These are phyloP conservation scores for Philaenus spumarius DNA, from an alignment of 1,140 invertebrate genomes.

Conservation along the genomic window DNA sequence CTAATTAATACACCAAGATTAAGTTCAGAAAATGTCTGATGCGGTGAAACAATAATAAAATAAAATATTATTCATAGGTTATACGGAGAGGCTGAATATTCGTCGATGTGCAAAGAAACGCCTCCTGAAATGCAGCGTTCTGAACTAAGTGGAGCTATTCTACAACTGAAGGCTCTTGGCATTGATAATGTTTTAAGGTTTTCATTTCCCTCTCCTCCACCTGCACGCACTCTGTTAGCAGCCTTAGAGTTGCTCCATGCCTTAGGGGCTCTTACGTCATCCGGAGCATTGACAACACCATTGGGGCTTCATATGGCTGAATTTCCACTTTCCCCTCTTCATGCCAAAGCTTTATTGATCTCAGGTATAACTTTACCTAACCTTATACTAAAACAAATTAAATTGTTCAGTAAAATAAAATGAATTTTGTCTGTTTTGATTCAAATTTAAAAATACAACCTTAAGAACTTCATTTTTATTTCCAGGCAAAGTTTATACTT, in stretches of 20 bases:
- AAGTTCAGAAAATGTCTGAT: too few species aligned
- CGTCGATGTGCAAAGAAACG: conserved; percentile 58
- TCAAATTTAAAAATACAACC: too few species aligned
- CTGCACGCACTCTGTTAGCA: conserved; percentile 77
- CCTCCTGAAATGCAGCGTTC: conserved; percentile 91
- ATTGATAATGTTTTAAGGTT: conserved; percentile 85
- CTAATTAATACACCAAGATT: too few species aligned
- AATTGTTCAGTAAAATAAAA: too few species aligned
- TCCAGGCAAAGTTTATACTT: too few species aligned
- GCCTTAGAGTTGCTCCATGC: conserved; percentile 88
- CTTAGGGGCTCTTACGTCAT: conserved; percentile 71
- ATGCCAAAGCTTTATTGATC: conserved; percentile 78
- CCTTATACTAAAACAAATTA: too few species aligned
- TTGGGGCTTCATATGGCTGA: conserved; percentile 86
- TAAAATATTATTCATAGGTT: conserved; percentile 49
- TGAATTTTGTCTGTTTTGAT: too few species aligned
- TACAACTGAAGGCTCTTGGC: conserved; percentile 93
- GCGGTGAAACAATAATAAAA: too few species aligned
- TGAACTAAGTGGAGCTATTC: conserved; percentile 74
- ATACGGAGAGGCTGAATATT: conserved; percentile 71
- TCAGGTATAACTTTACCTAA: conserved; percentile 61
- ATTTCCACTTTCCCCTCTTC: conserved; percentile 81
- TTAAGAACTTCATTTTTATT: too few species aligned
- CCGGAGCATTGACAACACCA: conserved; percentile 71
- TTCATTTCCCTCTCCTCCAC: conserved; percentile 80